phyloP scores from a whole-genome alignment of 2,113 vertebrate species.

The Gavialis gangeticus region DNA sequence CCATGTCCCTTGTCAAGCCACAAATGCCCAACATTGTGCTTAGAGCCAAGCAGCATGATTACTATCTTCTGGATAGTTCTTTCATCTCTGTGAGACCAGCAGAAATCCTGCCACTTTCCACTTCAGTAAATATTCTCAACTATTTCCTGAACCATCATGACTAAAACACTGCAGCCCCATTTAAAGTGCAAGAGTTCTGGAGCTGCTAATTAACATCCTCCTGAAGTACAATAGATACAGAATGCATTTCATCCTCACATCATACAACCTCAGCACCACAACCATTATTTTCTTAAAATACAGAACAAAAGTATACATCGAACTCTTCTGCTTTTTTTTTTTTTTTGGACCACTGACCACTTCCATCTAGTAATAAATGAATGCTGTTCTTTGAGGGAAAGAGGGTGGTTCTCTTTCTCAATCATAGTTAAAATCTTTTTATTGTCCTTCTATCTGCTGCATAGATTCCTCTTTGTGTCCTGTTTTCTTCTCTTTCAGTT shows the following conservation, averaged over 20 bases:
- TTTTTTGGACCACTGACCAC: neutral
- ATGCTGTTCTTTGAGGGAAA: too few species aligned
- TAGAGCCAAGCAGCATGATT: neutral
- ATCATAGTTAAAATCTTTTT: neutral
- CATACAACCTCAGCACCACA: neutral
- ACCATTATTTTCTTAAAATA: neutral
- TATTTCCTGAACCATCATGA: neutral
- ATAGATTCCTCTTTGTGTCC: neutral
- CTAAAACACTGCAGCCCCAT: too few species aligned
- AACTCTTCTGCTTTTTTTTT: neutral
- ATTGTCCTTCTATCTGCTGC: neutral
- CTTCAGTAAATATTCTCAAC: neutral
- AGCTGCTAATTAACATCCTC: neutral
- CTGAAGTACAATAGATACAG: neutral
- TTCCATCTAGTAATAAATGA: neutral
- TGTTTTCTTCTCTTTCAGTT: accelerated
- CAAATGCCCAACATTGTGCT: neutral
- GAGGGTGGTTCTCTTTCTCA: neutral
- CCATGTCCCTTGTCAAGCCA: too few species aligned
- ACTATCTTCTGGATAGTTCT: neutral
- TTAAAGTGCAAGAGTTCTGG: neutral
- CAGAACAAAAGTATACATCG: neutral
- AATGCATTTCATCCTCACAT: neutral
- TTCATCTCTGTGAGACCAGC: neutral
- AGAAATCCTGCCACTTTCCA: neutral